Evolutionary conservation across 2,113 vertebrate genomes (phyloP), one percentile per base, ranked within the genome.

Genomic region (Eidolon helvum): DNA sequence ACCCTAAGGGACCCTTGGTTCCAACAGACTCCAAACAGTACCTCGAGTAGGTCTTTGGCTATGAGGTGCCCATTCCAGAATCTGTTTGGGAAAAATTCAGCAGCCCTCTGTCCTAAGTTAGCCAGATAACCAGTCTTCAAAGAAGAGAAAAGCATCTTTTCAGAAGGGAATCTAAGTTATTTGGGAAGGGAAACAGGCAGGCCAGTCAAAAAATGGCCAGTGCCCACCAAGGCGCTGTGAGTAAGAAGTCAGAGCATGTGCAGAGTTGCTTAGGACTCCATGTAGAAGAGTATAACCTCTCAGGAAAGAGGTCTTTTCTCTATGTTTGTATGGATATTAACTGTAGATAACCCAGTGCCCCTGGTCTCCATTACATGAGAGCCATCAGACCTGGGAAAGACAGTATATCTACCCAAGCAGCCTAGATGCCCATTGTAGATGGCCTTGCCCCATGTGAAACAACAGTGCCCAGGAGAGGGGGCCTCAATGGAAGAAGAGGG

Each of bases 401-500:
- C 48, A 48, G 61, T 2, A 0, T 75, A 14, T 85, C 10, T 57
- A 14, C 33, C 43, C 55, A 77, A 10, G 28, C 26, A 87, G 55
- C 61, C n/a, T 1, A 48, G 65, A 28, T 18, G 28, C 19, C 66
- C 12, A 12, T 15, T 38, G 16, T 18, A 53, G 53, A 59, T 1
- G 2, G 24, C 75, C 26, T 45, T 22, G 55, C 26, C 48, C 16
- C 12, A 2, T 24, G 40, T 71, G 2, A 48, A 24, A 50, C 1
- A 15, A 2, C 28, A 43, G 24, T 10, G 11, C 24, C 59, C 1
- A 15, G 77, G 65, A 75, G 26, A 65, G 30, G 6, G 61, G 57
- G 38, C 11, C 8, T 26, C 22, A 9, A 2, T 10, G 8, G 0
- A 0, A 16, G 45, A 53, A 38, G 12, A 2, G 4, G 33, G 18